Conservation (phyloP, 2,797 vertebrate species). For the Okamejei kenojei region DNA sequence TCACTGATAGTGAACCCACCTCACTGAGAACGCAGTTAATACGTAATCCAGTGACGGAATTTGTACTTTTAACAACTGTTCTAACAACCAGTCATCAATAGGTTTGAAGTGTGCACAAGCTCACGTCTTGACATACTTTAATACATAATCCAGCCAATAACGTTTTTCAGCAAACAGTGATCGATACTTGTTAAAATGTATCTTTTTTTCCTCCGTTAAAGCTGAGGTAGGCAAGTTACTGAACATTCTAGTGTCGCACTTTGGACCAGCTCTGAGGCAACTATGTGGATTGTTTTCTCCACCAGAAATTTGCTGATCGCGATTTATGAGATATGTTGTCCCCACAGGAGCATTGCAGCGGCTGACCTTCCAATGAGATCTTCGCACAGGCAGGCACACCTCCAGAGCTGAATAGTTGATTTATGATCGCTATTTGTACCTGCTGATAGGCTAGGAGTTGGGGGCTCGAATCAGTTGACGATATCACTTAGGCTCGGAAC, state of each 20-base stretch:
- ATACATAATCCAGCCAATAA: slow-evolving; percentile 25
- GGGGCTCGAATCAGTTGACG: not conserved
- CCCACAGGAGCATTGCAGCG: not conserved
- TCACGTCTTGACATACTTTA: not conserved
- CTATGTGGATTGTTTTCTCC: not conserved
- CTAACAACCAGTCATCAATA: not conserved
- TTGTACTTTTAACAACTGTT: not conserved
- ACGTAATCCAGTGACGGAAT: not conserved
- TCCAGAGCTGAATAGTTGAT: not conserved
- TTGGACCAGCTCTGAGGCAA: not conserved
- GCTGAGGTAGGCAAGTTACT: not conserved
- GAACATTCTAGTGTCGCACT: not conserved
- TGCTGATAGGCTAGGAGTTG: not conserved
- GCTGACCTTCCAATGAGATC: not conserved
- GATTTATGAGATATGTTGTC: not conserved
- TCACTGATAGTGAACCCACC: slow-evolving; percentile 7
- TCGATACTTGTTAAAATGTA: not conserved
- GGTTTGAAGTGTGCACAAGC: not conserved
- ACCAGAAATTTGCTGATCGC: not conserved
- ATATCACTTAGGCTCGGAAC: not conserved
- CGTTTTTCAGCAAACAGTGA: slow-evolving; percentile 6
- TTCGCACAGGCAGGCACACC: not conserved
- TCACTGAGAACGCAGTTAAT: slow-evolving; percentile 12
- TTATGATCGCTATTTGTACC: not conserved
- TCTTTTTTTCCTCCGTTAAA: not conserved